A percentile compares a stretch with the other conserved stretches of the same genome.
Evolutionary conservation across 2,797 vertebrate species (phyloP).

Genomic region (Sebastes taczanowskii): DNA sequence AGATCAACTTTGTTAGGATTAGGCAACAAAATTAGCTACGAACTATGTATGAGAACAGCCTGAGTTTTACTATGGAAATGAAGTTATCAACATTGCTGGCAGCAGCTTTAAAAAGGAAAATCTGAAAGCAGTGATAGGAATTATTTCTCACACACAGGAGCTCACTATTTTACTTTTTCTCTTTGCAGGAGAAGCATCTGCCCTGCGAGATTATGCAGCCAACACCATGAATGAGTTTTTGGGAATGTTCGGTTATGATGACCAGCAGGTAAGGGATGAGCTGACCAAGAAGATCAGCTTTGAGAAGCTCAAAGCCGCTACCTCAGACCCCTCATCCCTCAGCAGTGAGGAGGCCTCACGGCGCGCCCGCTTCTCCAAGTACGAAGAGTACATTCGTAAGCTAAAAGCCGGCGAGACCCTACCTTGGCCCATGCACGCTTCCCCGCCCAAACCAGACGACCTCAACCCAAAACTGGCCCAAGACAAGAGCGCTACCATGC

Average conservation of each 20-base stretch:
- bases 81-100: too few species aligned
- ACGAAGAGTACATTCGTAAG: constrained; percentile 98
- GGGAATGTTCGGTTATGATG: constrained; percentile 97
- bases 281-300: constrained; percentile 97
- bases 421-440: constrained; percentile 88
- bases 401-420: constrained; percentile 95
- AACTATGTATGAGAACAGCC: too few species aligned
- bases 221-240: constrained; percentile 98
- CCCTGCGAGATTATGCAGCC: constrained; percentile 95
- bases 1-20: too few species aligned
- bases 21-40: too few species aligned
- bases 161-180: constrained; percentile 44
- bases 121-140: background rate
- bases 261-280: constrained; percentile 96
- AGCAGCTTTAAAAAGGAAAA: background rate
- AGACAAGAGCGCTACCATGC: constrained; percentile 84
- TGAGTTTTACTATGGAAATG: too few species aligned
- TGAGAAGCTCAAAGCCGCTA: constrained; percentile 92
- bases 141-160: background rate
- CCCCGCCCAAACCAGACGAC: constrained; percentile 87
- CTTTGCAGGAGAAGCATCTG: constrained; percentile 90
- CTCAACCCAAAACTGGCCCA: constrained; percentile 84
- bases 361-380: constrained; percentile 96
- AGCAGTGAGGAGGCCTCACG: constrained; percentile 89
- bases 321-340: constrained; percentile 87